These are phyloP conservation scores for Bombus turneri DNA, from an alignment of 1,140 invertebrate species.

Conservation along the genomic window DNA sequence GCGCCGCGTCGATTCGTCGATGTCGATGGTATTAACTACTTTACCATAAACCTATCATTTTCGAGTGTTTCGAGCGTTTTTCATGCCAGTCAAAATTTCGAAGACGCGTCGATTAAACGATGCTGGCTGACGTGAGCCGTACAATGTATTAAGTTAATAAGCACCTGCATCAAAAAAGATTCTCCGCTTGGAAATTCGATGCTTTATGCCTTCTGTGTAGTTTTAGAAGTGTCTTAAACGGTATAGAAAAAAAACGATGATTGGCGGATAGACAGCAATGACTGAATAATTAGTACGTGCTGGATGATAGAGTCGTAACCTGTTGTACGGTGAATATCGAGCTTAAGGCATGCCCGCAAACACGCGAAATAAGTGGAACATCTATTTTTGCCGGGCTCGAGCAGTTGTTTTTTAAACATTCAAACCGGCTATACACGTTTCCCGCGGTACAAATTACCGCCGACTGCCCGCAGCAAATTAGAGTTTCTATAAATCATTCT, in stretches of 20 bases:
- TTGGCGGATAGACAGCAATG: constrained; percentile 28
- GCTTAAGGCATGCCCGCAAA: constrained; percentile 20
- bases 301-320: constrained; percentile 35
- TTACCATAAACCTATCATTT: background rate
- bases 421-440: constrained; percentile 48
- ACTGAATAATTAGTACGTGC: constrained; percentile 40
- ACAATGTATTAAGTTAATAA: constrained; percentile 41
- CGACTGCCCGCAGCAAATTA: constrained; percentile 38
- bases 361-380: constrained; percentile 47
- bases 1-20: background rate
- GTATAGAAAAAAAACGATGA: background rate
- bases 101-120: background rate
- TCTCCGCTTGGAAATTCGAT: background rate
- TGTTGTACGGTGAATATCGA: background rate
- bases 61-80: background rate
- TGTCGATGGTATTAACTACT: background rate
- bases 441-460: constrained; percentile 32
- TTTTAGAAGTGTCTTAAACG: background rate
- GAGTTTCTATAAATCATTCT: constrained; percentile 56
- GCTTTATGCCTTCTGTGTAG: background rate
- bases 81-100: background rate
- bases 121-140: background rate
- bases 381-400: constrained; percentile 39
- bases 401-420: constrained; percentile 31
- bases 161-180: constrained; percentile 2